phyloP scores from a whole-genome alignment of 2,113 vertebrate species.

The Upupa epops region DNA sequence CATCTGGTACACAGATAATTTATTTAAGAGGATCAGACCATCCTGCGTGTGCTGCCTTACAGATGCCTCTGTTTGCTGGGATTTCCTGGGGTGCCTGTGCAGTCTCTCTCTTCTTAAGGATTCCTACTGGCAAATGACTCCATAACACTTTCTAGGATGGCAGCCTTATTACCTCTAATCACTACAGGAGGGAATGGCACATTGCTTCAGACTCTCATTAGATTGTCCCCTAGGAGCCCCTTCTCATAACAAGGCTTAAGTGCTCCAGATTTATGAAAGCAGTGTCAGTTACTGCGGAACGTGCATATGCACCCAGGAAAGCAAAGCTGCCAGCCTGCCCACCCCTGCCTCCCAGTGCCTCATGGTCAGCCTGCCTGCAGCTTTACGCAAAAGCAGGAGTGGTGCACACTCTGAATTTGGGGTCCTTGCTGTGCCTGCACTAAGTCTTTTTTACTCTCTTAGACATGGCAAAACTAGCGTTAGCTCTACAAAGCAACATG shows the following conservation, averaged over 20 bases:
- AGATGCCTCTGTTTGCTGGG: background rate
- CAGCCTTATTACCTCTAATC: background rate
- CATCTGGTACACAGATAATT: background rate
- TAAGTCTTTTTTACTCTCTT: background rate
- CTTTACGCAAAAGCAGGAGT: background rate
- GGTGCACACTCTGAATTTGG: background rate
- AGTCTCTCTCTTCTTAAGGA: background rate
- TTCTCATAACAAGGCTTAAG: background rate
- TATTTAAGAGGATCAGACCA: background rate
- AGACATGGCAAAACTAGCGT: background rate
- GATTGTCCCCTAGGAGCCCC: background rate
- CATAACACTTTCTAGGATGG: background rate
- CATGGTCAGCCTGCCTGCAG: background rate
- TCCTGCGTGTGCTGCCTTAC: background rate
- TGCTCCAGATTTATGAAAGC: background rate
- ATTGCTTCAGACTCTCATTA: constrained; percentile 7
- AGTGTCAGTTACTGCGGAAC: background rate
- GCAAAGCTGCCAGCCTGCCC: background rate
- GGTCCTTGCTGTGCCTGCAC: background rate
- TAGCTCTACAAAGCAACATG: background rate
- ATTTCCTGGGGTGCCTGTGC: background rate
- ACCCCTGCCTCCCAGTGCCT: background rate
- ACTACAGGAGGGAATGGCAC: background rate
- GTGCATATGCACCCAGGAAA: background rate
- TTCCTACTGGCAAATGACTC: background rate